Percentiles rank a stretch among this genome's conserved stretches.
These are phyloP conservation scores for Deroptyus accipitrinus DNA, from an alignment of 2,113 vertebrate species.

Conservation along the genomic window DNA sequence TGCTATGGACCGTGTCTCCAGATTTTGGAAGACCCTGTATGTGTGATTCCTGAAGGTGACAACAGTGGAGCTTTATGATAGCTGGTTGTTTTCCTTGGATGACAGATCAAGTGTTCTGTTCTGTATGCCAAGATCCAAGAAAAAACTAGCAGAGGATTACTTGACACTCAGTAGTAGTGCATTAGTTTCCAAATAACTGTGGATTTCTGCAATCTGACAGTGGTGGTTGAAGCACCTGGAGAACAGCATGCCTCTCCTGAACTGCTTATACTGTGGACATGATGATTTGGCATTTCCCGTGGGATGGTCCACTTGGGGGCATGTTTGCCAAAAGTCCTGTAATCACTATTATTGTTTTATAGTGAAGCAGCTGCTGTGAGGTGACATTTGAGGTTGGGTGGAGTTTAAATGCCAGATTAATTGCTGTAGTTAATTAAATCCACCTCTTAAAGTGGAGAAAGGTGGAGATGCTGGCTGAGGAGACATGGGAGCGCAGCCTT, in stretches of 20 bases:
- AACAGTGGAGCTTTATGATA: neutral
- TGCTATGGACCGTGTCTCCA: neutral
- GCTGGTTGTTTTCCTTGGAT: neutral
- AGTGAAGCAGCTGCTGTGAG: neutral
- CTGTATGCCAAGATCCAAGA: neutral
- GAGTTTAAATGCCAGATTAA: conserved; percentile 33
- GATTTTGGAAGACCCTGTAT: neutral
- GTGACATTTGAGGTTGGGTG: conserved; percentile 17
- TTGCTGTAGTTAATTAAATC: conserved; percentile 29
- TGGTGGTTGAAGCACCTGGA: neutral
- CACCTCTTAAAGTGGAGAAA: neutral
- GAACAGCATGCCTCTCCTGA: neutral
- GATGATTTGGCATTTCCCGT: neutral
- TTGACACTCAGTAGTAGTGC: neutral
- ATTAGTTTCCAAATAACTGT: neutral
- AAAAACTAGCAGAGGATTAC: neutral
- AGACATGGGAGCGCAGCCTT: neutral
- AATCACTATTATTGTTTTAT: neutral
- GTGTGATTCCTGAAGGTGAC: neutral
- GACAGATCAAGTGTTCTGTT: neutral
- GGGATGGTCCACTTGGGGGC: neutral
- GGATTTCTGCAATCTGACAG: neutral
- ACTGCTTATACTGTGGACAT: neutral
- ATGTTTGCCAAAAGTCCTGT: neutral
- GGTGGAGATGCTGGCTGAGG: neutral